Evolutionary conservation across 2,888 invertebrate species (phyloP).

Genomic region (Platycnemis pennipes): DNA sequence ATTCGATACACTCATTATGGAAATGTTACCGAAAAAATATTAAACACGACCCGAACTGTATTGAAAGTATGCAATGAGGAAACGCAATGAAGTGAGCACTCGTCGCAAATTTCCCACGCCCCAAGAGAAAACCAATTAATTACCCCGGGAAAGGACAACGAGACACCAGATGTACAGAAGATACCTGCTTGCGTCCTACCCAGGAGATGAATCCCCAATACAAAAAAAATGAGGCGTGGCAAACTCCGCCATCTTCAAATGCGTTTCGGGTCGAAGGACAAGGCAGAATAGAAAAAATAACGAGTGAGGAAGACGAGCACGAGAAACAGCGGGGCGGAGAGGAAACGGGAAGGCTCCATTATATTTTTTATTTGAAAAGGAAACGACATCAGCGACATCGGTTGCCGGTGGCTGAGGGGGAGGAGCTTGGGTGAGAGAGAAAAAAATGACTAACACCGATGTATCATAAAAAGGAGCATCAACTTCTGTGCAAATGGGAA

Average conservation of each 20-base stretch:
- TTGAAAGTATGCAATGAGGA: not conserved
- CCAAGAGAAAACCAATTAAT: constrained; percentile 52
- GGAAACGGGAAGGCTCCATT: constrained; percentile 14
- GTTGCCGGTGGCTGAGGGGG: constrained; percentile 48
- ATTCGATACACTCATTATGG: constrained; percentile 7
- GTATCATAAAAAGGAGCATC: constrained; percentile 49
- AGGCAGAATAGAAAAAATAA: constrained; percentile 25
- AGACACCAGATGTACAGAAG: not conserved
- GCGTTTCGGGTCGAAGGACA: constrained; percentile 34
- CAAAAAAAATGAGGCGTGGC: not conserved
- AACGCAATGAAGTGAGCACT: not conserved
- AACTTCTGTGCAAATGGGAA: constrained; percentile 66
- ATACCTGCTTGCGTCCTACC: not conserved
- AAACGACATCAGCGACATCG: constrained; percentile 53
- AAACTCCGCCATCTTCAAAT: constrained; percentile 25
- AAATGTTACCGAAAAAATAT: not conserved
- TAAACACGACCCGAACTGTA: not conserved
- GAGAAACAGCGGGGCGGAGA: not conserved
- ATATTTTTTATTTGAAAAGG: constrained; percentile 52
- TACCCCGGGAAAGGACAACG: constrained; percentile 38
- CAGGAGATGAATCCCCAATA: not conserved
- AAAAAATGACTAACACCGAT: constrained; percentile 61
- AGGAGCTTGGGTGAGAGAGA: constrained; percentile 47
- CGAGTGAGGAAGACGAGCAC: not conserved
- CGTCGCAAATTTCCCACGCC: not conserved